These are phyloP conservation scores for Plectus sambesii DNA, from an alignment of 1,140 invertebrate species.

Conservation along the genomic window DNA sequence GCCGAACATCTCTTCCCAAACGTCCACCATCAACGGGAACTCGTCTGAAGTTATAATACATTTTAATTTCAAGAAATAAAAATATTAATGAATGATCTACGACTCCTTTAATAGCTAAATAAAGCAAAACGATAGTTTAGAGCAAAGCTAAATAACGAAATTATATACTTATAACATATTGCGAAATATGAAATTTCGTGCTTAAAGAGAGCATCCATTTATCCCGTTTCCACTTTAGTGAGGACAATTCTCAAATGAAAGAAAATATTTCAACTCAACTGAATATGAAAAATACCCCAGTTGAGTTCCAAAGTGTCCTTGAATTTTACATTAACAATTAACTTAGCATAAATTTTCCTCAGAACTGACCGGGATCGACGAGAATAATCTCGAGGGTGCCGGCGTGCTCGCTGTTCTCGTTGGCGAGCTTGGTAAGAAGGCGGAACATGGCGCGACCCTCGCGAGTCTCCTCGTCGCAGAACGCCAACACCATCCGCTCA, in stretches of 20 bases:
- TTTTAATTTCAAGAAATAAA: too few species aligned
- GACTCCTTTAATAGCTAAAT: too few species aligned
- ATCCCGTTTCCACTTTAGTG: too few species aligned
- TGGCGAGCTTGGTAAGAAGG: conserved; percentile 39
- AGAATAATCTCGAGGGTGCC: conserved; percentile 44
- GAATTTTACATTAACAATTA: conserved; percentile 8
- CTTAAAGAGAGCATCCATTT: too few species aligned
- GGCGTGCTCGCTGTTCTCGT: conserved; percentile 44
- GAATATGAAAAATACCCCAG: too few species aligned
- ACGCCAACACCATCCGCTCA: conserved; percentile 39
- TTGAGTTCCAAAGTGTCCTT: too few species aligned
- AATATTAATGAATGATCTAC: too few species aligned
- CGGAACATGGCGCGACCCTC: conserved; percentile 44
- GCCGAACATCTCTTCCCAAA: conserved; percentile 46
- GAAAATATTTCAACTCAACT: too few species aligned
- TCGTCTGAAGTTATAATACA: conserved; percentile 40
- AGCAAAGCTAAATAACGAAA: too few species aligned
- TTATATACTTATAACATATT: not conserved
- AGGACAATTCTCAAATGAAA: too few species aligned
- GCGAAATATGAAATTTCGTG: conserved; percentile 1
- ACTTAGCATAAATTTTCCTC: not conserved
- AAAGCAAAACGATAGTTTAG: too few species aligned
- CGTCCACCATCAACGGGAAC: conserved; percentile 45
- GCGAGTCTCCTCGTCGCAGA: conserved; percentile 44
- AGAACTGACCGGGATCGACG: conserved; percentile 36